Conservation (phyloP, 1,140 invertebrate species). For the Caenorhabditis tropicalis region DNA sequence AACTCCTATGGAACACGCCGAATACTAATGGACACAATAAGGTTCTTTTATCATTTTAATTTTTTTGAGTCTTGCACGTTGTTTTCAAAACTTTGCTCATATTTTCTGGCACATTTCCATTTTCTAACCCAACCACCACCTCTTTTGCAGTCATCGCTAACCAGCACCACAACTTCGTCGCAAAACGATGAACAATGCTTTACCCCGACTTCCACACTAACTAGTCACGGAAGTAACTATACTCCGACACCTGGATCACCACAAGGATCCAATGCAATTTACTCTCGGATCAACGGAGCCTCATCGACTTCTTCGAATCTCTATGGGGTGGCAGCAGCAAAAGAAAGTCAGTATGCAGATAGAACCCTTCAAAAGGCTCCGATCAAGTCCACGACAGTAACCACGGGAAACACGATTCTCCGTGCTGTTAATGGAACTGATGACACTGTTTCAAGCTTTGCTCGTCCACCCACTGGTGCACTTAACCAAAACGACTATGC, state of each 20-base stretch:
- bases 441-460: constrained; percentile 22
- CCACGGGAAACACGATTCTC: background rate
- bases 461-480: constrained; percentile 21
- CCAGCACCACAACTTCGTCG: constrained; percentile 48
- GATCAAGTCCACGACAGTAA: constrained; percentile 35
- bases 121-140: constrained; percentile 32
- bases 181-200: constrained; percentile 58
- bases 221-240: constrained; percentile 50
- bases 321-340: background rate
- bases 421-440: background rate
- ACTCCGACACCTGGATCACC: constrained; percentile 56
- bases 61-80: background rate
- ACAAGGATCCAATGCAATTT: constrained; percentile 27
- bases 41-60: constrained; percentile 6
- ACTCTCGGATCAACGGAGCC: background rate
- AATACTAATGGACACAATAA: constrained; percentile 25
- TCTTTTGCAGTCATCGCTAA: constrained; percentile 38
- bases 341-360: constrained; percentile 27
- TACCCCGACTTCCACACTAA: constrained; percentile 58
- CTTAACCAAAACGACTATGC: constrained; percentile 51
- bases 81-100: background rate
- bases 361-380: constrained; percentile 31
- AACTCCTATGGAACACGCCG: constrained; percentile 4
- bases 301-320: constrained; percentile 17
- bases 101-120: constrained; percentile 19